Conservation (phyloP, 2,888 invertebrate species). For the Latheticus oryzae region DNA sequence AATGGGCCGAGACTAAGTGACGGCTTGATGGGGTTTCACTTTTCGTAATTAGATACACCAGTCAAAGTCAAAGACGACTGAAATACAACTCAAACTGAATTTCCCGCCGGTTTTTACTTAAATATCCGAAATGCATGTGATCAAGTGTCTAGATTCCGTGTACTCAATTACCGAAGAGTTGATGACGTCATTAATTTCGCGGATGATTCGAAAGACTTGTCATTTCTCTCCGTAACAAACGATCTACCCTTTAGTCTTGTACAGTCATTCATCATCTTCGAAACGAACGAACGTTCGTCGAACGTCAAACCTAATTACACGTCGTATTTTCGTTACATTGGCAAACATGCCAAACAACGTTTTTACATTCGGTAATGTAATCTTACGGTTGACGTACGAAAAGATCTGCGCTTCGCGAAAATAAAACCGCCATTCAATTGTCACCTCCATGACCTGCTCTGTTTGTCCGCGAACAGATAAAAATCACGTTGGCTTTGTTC, state of each 20-base stretch:
- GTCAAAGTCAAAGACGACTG: conserved; percentile 22
- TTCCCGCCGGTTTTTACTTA: too few relatives aligned
- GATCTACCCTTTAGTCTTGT: conserved; percentile 34
- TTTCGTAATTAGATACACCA: conserved; percentile 16
- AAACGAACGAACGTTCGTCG: conserved; percentile 4
- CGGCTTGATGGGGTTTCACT: background rate
- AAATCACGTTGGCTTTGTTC: conserved; percentile 56
- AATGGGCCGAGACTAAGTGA: conserved; percentile 10
- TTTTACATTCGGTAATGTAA: conserved; percentile 27
- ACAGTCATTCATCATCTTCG: conserved; percentile 41
- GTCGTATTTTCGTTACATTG: conserved; percentile 34
- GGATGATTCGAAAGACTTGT: conserved; percentile 27
- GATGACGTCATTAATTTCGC: conserved; percentile 39
- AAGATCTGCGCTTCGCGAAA: conserved; percentile 34
- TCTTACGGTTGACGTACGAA: conserved; percentile 32
- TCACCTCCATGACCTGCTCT: conserved; percentile 42
- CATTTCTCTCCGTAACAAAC: conserved; percentile 40
- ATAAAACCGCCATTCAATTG: conserved; percentile 44
- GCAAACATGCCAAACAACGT: conserved; percentile 12
- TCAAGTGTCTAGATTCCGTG: too few relatives aligned
- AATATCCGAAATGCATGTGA: too few relatives aligned
- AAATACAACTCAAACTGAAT: too few relatives aligned
- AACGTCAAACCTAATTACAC: conserved; percentile 38
- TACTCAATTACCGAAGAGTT: conserved; percentile 30
- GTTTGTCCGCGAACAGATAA: conserved; percentile 51